Evolutionary conservation across 1,140 invertebrate species (phyloP).

Genomic region (Idris sp.): DNA sequence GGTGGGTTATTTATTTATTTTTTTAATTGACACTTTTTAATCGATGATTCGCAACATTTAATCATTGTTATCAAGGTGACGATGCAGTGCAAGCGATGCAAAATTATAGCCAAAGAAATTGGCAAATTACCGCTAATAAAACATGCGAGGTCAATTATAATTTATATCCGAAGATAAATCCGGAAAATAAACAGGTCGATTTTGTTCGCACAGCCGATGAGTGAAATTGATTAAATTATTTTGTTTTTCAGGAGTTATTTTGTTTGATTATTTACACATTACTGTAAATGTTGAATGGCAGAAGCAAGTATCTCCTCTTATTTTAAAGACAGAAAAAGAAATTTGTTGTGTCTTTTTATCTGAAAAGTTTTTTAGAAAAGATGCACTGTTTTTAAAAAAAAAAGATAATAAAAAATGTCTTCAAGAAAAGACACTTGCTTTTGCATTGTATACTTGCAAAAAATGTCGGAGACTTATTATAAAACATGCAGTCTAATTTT

Average conservation of each 20-base stretch:
- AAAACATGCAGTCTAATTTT: no score
- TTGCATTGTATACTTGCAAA: no score
- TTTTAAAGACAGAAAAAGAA: no score
- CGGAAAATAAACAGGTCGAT: conserved; percentile 40
- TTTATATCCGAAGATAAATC: conserved; percentile 32
- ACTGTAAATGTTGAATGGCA: no score
- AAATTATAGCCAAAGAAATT: conserved; percentile 26
- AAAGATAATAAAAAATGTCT: no score
- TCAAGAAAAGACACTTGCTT: no score
- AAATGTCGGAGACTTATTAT: no score
- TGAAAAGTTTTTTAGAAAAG: no score
- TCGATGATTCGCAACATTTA: conserved; percentile 11
- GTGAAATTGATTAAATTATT: conserved; percentile 35
- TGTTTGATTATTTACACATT: conserved; percentile 26
- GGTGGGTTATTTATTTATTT: conserved; percentile 13
- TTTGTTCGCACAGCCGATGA: not conserved
- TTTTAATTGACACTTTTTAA: conserved; percentile 37
- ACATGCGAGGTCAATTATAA: conserved; percentile 31
- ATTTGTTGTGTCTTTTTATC: no score
- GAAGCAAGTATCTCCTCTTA: no score
- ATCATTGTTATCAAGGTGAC: conserved; percentile 22
- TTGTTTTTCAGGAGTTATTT: conserved; percentile 37
- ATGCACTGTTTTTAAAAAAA: no score
- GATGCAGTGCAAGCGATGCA: conserved; percentile 4
- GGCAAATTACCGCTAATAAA: conserved; percentile 28